Percentiles rank a stretch among this genome's conserved stretches.
phyloP scores from a whole-genome alignment of 2,113 vertebrate genomes.

The Pyrgilauda ruficollis region DNA sequence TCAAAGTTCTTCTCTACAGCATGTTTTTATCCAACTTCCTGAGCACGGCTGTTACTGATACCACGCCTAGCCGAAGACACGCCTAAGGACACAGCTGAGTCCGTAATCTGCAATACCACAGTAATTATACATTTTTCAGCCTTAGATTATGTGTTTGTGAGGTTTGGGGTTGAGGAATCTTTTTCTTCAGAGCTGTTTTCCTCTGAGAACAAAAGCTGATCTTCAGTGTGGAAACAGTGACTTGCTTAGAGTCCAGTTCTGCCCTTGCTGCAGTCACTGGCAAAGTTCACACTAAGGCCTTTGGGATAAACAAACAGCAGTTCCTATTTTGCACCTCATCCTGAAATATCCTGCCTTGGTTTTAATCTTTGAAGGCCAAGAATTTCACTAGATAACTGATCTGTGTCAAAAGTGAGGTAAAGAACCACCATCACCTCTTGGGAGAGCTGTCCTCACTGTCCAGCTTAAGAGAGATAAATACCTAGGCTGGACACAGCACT shows the following conservation, averaged over 20 bases:
- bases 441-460: not conserved
- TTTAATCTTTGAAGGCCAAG: not conserved
- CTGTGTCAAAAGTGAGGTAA: not conserved
- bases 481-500: accelerated
- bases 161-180: not conserved
- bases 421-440: not conserved
- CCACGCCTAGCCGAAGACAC: not conserved
- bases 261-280: not conserved
- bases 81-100: not conserved
- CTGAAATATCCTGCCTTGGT: not conserved
- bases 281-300: not conserved
- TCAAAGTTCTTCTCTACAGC: not conserved
- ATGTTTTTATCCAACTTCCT: not conserved
- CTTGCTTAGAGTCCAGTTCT: not conserved
- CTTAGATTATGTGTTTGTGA: not conserved
- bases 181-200: not conserved
- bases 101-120: not conserved
- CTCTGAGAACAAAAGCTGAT: not conserved
- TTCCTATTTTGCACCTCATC: not conserved
- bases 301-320: not conserved
- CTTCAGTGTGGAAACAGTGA: not conserved
- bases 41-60: not conserved
- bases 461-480: not conserved
- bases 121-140: conserved; percentile 25
- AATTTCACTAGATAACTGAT: not conserved